phyloP scores from a whole-genome alignment of 2,113 vertebrate genomes.

The Rhynchomys soricoides region DNA sequence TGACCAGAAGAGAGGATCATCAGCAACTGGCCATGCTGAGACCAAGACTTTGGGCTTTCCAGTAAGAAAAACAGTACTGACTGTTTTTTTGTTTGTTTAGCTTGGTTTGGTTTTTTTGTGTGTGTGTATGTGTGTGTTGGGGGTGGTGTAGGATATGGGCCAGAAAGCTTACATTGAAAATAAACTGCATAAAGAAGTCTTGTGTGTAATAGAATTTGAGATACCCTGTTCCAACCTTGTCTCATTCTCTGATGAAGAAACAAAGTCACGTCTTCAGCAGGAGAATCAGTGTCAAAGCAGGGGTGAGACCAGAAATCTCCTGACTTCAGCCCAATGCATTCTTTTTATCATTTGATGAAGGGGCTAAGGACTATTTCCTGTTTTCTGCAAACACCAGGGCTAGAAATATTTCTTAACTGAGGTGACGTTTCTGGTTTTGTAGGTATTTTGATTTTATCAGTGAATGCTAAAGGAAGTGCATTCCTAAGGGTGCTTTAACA shows the following conservation, averaged over 20 bases:
- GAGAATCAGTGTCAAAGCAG: not conserved
- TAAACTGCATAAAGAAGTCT: not conserved
- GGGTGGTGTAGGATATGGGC: not conserved
- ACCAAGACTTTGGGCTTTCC: not conserved
- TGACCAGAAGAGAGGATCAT: not conserved
- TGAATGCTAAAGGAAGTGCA: slow-evolving; percentile 25
- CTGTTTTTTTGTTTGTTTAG: not conserved
- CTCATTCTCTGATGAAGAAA: not conserved
- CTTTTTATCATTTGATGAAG: not conserved
- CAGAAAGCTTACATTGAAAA: slow-evolving; percentile 26
- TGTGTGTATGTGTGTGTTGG: not conserved
- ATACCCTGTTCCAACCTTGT: not conserved
- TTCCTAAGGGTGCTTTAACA: slow-evolving; percentile 53
- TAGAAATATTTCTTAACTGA: not conserved
- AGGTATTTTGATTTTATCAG: slow-evolving; percentile 67
- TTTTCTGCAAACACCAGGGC: not conserved
- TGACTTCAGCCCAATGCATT: not conserved
- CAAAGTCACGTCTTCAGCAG: not conserved
- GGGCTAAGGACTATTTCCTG: not conserved
- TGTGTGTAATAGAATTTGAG: not conserved
- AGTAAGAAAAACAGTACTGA: not conserved
- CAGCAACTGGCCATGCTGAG: not conserved
- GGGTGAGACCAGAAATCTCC: not conserved
- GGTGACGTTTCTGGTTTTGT: slow-evolving; percentile 47
- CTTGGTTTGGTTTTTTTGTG: not conserved